Evolutionary conservation across 37 sponge, comb jelly and placozoan genomes (phyloP), one percentile per base, ranked within the genome.

Genomic region (Beroe ovata): DNA sequence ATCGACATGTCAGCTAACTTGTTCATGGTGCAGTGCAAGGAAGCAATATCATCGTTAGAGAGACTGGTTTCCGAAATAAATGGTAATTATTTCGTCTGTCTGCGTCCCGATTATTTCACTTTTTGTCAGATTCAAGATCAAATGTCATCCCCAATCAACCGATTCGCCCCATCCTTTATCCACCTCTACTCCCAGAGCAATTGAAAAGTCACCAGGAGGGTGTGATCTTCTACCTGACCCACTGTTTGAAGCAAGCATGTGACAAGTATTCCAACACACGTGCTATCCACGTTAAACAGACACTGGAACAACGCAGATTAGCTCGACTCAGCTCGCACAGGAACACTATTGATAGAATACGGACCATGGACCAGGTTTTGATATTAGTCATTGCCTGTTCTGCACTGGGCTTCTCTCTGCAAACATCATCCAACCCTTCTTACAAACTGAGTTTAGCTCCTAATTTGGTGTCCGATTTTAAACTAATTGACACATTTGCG

Each of bases 11-110:
- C 71, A 29, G 71, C 71, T 34, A 71, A 71, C 71, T 35, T 71
- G 71, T 71, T 71, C 20, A 71, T 71, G 71, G 71, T 71, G 29
- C 71, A 71, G 36, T 71, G 71, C 34, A 71, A 71, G 37, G 71
- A 71, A 35, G 71, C 71, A 35, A 71, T 71, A 21, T 29, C 71
- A 6, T 71, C 71, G 21, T 38, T 71, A 20, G 18, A 21, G 8
- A 71, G 3, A 20, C 32, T 11, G 8, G 38, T 71, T 28, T 71
- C 71, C 38, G 71, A 71, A 6, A 71, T 29, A 11, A 20, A 71
- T 3, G 71, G 71, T 71, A 20, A n/a, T n/a, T n/a, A n/a, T n/a
- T n/a, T n/a, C n/a, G n/a, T n/a, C n/a, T n/a, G n/a, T n/a, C n/a
- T n/a, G n/a, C n/a, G n/a, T n/a, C n/a, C n/a, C n/a, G n/a, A n/a